Evolutionary conservation across 2,888 invertebrate species (phyloP).

Genomic region (Reticulitermes lucifugus): DNA sequence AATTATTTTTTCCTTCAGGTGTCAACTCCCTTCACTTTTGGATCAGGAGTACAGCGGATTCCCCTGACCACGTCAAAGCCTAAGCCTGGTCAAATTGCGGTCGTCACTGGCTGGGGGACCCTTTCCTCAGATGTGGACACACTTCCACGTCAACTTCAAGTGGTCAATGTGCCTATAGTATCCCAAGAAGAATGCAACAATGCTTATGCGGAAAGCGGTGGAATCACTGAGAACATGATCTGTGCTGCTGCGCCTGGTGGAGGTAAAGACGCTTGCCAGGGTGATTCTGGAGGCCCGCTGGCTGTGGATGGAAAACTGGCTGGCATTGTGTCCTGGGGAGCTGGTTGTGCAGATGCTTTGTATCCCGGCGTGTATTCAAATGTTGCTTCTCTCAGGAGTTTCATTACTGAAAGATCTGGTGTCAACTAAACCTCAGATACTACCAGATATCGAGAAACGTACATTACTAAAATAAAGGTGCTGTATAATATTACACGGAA

Average conservation of each 20-base stretch:
- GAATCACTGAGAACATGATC: constrained; percentile 46
- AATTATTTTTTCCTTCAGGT: not conserved
- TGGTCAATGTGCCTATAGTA: constrained; percentile 59
- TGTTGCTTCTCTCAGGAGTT: constrained; percentile 37
- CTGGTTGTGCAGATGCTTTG: constrained; percentile 58
- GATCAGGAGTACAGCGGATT: constrained; percentile 14
- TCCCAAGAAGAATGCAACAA: constrained; percentile 56
- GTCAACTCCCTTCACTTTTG: not conserved
- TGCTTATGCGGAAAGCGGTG: constrained; percentile 55
- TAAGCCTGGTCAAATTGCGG: not conserved
- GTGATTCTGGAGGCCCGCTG: constrained; percentile 63
- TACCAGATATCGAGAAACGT: no score
- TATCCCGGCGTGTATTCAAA: constrained; percentile 54
- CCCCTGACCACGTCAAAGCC: not conserved
- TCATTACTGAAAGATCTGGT: not conserved
- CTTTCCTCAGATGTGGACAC: constrained; percentile 52
- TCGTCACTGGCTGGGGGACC: constrained; percentile 60
- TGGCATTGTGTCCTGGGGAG: constrained; percentile 63
- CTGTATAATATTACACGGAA: no score
- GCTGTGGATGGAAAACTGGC: constrained; percentile 56
- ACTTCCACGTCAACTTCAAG: constrained; percentile 57
- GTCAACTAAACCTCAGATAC: no score
- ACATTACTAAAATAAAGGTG: no score
- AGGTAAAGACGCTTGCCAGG: constrained; percentile 68
- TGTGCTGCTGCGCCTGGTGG: not conserved